Percentiles rank a stretch among this genome's conserved stretches.
Evolutionary conservation across 2,113 vertebrate genomes (phyloP).

Genomic region (Pterocles orientalis): DNA sequence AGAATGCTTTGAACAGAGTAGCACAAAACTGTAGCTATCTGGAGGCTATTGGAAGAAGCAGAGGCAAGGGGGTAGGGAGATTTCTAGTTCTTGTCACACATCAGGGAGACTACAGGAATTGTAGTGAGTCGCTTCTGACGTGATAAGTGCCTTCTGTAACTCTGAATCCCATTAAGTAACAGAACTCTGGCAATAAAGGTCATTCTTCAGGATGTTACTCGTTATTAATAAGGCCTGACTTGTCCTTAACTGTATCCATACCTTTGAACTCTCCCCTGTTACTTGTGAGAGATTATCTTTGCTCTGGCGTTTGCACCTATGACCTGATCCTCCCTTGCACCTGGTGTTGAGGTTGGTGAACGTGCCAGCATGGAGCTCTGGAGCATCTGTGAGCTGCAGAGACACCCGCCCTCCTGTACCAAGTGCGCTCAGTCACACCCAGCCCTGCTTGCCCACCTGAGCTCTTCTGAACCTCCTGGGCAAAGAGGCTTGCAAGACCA

Average conservation of each 20-base stretch:
- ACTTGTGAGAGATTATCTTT: not conserved
- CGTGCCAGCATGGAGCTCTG: not conserved
- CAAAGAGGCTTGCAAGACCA: not conserved
- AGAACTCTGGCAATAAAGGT: not conserved
- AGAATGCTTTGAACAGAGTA: not conserved
- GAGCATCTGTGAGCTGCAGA: not conserved
- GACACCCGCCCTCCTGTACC: not conserved
- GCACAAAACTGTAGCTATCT: not conserved
- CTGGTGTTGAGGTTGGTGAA: not conserved
- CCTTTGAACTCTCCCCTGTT: not conserved
- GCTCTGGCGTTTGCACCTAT: not conserved
- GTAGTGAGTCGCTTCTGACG: not conserved
- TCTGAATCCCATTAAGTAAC: not conserved
- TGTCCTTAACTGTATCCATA: not conserved
- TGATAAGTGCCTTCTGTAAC: not conserved
- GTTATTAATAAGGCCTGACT: not conserved
- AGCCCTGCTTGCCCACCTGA: not conserved
- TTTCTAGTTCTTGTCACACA: not conserved
- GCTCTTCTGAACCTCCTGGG: not conserved
- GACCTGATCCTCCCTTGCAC: not conserved
- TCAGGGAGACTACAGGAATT: not conserved
- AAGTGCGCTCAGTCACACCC: accelerated
- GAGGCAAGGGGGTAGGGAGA: not conserved
- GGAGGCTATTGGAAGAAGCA: not conserved
- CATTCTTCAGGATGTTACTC: not conserved